These are phyloP conservation scores for Melanotaenia duboulayi DNA, from an alignment of 2,113 vertebrate genomes.

Conservation along the genomic window DNA sequence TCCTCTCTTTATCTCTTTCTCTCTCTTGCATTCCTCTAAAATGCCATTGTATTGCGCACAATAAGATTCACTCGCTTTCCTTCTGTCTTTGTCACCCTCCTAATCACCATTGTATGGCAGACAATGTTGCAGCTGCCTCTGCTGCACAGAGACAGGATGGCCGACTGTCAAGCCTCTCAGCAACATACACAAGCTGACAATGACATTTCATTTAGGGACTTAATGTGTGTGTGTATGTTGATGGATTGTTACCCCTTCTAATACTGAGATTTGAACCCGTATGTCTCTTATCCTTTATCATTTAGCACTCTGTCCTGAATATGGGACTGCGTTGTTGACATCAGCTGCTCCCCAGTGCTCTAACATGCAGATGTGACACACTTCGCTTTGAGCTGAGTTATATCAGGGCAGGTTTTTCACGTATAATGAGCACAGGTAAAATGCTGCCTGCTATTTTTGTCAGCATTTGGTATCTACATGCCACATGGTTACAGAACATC, in stretches of 20 bases:
- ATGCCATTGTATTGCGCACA: slow-evolving; percentile 65
- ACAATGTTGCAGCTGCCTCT: slow-evolving; percentile 70
- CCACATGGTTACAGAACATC: slow-evolving; percentile 10
- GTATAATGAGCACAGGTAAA: slow-evolving; percentile 36
- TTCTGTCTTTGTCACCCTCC: slow-evolving; percentile 61
- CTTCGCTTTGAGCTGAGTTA: slow-evolving; percentile 39
- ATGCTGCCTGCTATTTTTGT: slow-evolving; percentile 45
- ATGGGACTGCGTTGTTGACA: slow-evolving; percentile 12
- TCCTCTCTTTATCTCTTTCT: slow-evolving; percentile 47
- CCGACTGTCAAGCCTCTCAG: slow-evolving; percentile 53
- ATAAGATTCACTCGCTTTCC: slow-evolving; percentile 68
- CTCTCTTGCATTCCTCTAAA: slow-evolving; percentile 47
- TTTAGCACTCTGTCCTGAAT: slow-evolving; percentile 14
- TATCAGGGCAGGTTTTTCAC: slow-evolving; percentile 45
- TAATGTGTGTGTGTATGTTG: slow-evolving; percentile 27
- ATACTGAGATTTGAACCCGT: slow-evolving; percentile 33
- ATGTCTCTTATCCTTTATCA: slow-evolving; percentile 26
- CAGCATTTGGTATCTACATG: not conserved
- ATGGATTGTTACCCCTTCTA: slow-evolving; percentile 21
- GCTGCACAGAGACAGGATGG: slow-evolving; percentile 50
- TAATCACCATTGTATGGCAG: slow-evolving; percentile 71
- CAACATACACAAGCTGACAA: slow-evolving; percentile 40
- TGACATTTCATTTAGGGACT: slow-evolving; percentile 58
- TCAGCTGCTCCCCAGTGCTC: slow-evolving; percentile 19
- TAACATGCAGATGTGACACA: not conserved